Evolutionary conservation across 2,113 vertebrate species (phyloP).

Genomic region (Speoplatyrhinus poulsoni): DNA sequence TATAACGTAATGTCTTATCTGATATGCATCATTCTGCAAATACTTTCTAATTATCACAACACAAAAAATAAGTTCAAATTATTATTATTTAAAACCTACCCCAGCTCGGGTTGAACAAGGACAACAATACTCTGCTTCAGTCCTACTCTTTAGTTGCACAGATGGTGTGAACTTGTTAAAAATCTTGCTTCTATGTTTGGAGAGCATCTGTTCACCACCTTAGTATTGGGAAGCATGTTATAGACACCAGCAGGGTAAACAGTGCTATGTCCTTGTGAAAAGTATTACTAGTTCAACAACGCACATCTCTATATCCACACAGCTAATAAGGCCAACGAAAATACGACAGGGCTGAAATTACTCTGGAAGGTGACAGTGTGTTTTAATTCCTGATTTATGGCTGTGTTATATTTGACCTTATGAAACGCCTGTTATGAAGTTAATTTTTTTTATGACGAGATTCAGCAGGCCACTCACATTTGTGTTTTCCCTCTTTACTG

Average conservation of each 20-base stretch:
- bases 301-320: slow-evolving; percentile 45
- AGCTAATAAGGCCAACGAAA: slow-evolving; percentile 34
- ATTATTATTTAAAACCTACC: slow-evolving; percentile 44
- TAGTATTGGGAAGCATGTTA: slow-evolving; percentile 35
- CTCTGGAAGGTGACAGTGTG: slow-evolving; percentile 22
- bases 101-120: slow-evolving; percentile 3
- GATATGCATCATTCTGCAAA: not conserved
- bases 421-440: no score
- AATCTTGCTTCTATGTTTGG: slow-evolving; percentile 39
- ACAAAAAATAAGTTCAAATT: slow-evolving; percentile 27
- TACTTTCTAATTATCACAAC: slow-evolving; percentile 26
- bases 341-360: slow-evolving; percentile 43
- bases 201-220: slow-evolving; percentile 55
- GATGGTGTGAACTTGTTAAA: slow-evolving; percentile 50
- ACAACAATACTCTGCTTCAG: slow-evolving; percentile 26
- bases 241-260: slow-evolving; percentile 53
- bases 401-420: slow-evolving; percentile 35
- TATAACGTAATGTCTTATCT: no score
- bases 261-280: slow-evolving; percentile 46
- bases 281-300: slow-evolving; percentile 44
- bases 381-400: slow-evolving; percentile 38
- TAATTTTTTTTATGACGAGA: no score
- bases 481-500: no score
- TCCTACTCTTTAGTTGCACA: slow-evolving; percentile 20
- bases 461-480: no score